These are phyloP conservation scores for Gobiocypris rarus DNA, from an alignment of 2,113 vertebrate species.

Conservation along the genomic window DNA sequence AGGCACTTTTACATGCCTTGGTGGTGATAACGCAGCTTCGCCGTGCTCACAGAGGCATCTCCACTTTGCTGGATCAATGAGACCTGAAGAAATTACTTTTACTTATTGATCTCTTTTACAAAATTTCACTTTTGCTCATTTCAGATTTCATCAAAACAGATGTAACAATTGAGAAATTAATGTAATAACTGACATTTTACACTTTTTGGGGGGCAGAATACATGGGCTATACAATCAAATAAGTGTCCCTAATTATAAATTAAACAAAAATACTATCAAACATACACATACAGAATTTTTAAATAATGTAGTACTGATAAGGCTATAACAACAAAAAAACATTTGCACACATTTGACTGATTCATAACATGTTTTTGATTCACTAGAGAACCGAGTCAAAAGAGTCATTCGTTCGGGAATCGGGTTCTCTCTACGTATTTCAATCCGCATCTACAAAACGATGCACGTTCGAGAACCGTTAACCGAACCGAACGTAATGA, in stretches of 20 bases:
- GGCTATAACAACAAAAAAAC: no score
- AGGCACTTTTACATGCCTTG: constrained; percentile 32
- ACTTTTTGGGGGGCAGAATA: background rate
- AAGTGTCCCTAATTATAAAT: background rate
- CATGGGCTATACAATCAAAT: background rate
- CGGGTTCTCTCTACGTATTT: background rate
- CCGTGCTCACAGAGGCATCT: constrained; percentile 16
- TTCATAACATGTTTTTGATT: background rate
- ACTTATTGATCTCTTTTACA: background rate
- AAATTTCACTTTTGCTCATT: background rate
- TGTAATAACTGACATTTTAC: background rate
- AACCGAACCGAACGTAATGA: background rate
- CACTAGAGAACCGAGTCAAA: constrained; percentile 9
- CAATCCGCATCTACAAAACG: background rate
- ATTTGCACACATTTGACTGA: background rate
- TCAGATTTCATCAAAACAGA: background rate
- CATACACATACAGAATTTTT: background rate
- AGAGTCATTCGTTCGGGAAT: background rate
- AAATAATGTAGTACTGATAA: no score
- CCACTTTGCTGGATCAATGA: constrained; percentile 18
- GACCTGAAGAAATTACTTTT: constrained; percentile 6
- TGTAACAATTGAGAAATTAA: background rate
- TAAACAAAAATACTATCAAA: background rate
- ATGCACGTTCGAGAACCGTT: background rate
- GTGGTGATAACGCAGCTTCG: constrained; percentile 9